Conservation (phyloP, 2,797 vertebrate genomes). For the Amblyraja radiata region DNA sequence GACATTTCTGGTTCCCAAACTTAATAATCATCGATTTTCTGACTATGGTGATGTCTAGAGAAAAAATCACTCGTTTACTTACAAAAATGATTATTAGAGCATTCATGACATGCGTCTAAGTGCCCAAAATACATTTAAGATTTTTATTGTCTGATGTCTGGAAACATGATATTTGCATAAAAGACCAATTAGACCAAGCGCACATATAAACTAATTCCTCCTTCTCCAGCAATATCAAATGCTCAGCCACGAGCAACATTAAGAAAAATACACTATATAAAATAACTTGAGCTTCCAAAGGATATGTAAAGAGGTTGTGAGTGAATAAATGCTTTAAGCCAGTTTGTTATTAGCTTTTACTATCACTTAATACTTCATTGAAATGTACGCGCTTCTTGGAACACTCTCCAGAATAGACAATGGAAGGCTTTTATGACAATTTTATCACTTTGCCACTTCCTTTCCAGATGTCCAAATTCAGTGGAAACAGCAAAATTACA, state of each 20-base stretch:
- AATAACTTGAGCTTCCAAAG: too few species aligned
- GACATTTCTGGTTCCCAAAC: background rate
- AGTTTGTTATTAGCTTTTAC: background rate
- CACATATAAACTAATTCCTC: background rate
- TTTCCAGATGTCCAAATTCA: background rate
- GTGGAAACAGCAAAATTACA: background rate
- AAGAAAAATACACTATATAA: background rate
- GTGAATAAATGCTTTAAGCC: background rate
- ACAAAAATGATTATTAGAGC: background rate
- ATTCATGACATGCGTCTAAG: too few species aligned
- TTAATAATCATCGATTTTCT: background rate
- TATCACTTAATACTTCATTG: background rate
- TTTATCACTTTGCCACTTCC: background rate
- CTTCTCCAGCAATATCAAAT: background rate
- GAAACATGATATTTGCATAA: background rate
- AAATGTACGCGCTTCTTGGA: background rate
- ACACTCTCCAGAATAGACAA: background rate
- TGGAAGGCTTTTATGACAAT: background rate
- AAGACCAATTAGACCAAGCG: too few species aligned
- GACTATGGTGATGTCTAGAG: background rate
- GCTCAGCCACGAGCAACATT: background rate
- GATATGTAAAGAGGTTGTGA: background rate
- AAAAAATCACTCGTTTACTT: background rate
- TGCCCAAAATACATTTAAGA: background rate
- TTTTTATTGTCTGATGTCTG: background rate